These are phyloP conservation scores for Sturmia bella DNA, from an alignment of 2,888 invertebrate species.

Conservation along the genomic window DNA sequence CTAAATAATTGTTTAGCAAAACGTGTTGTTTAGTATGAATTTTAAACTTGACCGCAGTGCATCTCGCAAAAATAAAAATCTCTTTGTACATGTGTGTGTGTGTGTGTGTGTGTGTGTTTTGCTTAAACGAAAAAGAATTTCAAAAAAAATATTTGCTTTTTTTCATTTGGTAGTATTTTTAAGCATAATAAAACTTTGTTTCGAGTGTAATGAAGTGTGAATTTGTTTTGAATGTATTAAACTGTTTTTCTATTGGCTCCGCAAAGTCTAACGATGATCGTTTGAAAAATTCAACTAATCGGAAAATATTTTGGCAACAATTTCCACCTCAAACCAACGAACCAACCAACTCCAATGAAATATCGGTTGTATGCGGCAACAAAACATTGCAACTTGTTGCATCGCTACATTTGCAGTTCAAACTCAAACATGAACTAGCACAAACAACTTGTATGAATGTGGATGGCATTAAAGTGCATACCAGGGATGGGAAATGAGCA, in stretches of 20 bases:
- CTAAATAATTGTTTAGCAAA: slow-evolving; percentile 57
- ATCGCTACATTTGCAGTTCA: background rate
- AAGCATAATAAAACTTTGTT: slow-evolving; percentile 9
- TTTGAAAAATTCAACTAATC: slow-evolving; percentile 68
- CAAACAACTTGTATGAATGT: too few species aligned
- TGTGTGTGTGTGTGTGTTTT: slow-evolving; percentile 11
- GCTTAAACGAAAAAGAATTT: background rate
- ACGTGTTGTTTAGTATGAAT: slow-evolving; percentile 63
- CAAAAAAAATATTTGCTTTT: background rate
- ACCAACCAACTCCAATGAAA: slow-evolving; percentile 13
- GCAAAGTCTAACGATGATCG: slow-evolving; percentile 67
- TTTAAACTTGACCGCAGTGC: slow-evolving; percentile 61
- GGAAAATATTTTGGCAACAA: slow-evolving; percentile 52
- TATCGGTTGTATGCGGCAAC: slow-evolving; percentile 11
- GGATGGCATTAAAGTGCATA: background rate
- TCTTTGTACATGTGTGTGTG: slow-evolving; percentile 10
- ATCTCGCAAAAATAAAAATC: slow-evolving; percentile 35
- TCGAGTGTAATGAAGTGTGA: slow-evolving; percentile 33
- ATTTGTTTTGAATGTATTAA: slow-evolving; percentile 53
- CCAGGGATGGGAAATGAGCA: too few species aligned
- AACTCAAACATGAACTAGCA: slow-evolving; percentile 31
- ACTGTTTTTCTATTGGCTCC: slow-evolving; percentile 68
- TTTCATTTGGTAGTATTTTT: background rate
- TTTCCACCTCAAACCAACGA: slow-evolving; percentile 39
- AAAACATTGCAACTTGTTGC: background rate